Evolutionary conservation across 1,140 invertebrate species (phyloP).

Genomic region (Littorina saxatilis): DNA sequence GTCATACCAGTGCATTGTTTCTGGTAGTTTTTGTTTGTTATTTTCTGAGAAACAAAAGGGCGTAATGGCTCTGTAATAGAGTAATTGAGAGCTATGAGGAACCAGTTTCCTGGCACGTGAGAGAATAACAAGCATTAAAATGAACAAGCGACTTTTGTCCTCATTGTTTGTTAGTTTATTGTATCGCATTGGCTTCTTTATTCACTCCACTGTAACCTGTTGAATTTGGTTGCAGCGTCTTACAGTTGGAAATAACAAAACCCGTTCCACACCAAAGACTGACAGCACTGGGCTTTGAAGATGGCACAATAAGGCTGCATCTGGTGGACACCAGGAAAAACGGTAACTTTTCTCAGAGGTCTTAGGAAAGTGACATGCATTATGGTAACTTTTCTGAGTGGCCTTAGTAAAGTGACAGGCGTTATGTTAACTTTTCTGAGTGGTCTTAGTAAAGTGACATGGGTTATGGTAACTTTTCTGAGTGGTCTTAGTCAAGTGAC

Average conservation of each 20-base stretch:
- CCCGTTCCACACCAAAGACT: slow-evolving; percentile 74
- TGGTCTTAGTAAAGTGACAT: too few species aligned
- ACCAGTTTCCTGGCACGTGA: too few species aligned
- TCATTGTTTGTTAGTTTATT: background rate
- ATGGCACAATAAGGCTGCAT: slow-evolving; percentile 79
- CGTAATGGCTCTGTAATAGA: background rate
- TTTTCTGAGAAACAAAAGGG: background rate
- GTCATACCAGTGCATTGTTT: too few species aligned
- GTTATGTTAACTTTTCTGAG: too few species aligned
- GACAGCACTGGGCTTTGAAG: slow-evolving; percentile 81
- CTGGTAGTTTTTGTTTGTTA: too few species aligned
- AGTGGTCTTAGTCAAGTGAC: too few species aligned
- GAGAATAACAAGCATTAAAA: too few species aligned
- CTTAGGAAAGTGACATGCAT: background rate
- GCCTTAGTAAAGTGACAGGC: too few species aligned
- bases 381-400: too few species aligned
- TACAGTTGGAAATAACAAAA: slow-evolving; percentile 78
- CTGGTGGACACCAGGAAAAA: slow-evolving; percentile 75
- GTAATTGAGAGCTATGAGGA: too few species aligned
- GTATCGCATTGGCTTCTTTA: background rate
- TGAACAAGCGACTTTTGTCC: background rate
- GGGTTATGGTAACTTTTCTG: background rate
- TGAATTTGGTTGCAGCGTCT: slow-evolving; percentile 73
- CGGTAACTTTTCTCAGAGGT: background rate
- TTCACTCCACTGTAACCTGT: too few species aligned